A percentile compares a stretch with the other conserved stretches of the same genome.
Conservation (phyloP, 2,797 vertebrate genomes). For the Gymnoscopelus microlampas region DNA sequence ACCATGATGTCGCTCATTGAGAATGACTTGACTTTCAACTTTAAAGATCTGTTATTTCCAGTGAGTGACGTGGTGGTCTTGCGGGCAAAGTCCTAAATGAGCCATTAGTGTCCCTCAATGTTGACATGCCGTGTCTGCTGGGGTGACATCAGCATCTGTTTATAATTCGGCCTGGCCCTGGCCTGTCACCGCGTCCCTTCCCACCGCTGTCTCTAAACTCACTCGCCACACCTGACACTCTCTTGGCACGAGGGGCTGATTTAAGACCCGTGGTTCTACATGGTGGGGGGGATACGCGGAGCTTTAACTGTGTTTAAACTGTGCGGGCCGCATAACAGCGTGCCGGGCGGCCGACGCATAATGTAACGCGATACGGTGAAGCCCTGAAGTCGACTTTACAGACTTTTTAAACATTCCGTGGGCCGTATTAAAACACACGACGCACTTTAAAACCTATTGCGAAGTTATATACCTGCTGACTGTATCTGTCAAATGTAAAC, state of each 20-base stretch:
- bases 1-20: too few relatives aligned
- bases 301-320: conserved; percentile 39
- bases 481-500: conserved; percentile 58
- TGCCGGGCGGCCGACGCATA: neutral
- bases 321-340: conserved; percentile 11
- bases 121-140: neutral
- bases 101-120: neutral
- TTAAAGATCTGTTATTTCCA: too few relatives aligned
- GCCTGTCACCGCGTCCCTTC: conserved; percentile 14
- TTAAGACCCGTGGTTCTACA: conserved; percentile 49
- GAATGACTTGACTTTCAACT: too few relatives aligned
- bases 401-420: conserved; percentile 48
- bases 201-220: neutral
- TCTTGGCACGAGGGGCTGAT: conserved; percentile 11
- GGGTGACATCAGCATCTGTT: conserved; percentile 53
- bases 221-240: conserved; percentile 34
- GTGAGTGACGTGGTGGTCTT: too few relatives aligned
- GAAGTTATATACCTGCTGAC: conserved; percentile 50
- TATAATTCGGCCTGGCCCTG: conserved; percentile 21
- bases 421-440: conserved; percentile 42
- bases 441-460: conserved; percentile 46
- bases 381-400: conserved; percentile 35
- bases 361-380: conserved; percentile 50
- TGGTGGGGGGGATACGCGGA: conserved; percentile 5
- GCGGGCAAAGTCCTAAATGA: too few relatives aligned